Conservation (phyloP, 2,113 vertebrate genomes). For the Trogon melanurus region DNA sequence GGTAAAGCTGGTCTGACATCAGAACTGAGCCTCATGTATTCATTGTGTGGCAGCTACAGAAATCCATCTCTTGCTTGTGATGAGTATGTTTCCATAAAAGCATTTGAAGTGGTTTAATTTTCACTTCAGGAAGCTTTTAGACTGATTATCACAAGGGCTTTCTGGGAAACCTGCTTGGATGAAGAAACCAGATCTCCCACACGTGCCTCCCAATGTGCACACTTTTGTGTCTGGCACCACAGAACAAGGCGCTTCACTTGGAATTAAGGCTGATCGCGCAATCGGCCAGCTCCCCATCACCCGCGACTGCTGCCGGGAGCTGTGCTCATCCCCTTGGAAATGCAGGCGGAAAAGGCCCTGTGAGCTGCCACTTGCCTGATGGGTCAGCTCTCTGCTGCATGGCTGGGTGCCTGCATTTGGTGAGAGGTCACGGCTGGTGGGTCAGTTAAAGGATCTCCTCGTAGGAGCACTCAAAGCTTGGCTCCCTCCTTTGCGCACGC, state of each 20-base stretch:
- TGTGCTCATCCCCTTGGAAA: background rate
- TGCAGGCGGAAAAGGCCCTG: rapidly evolving
- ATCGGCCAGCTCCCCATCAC: background rate
- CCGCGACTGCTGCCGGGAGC: background rate
- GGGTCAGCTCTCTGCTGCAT: background rate
- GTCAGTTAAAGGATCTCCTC: background rate
- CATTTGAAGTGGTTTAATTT: constrained; percentile 39
- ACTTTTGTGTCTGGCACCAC: background rate
- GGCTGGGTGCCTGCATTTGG: rapidly evolving
- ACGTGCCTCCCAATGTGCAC: background rate
- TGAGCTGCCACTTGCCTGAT: background rate
- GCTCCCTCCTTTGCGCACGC: background rate
- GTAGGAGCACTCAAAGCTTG: background rate
- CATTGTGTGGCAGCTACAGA: constrained; percentile 19
- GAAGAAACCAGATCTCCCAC: background rate
- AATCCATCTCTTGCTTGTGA: background rate
- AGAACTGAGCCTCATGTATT: background rate
- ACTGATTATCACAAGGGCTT: constrained; percentile 8
- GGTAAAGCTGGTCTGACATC: background rate
- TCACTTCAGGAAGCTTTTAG: constrained; percentile 36
- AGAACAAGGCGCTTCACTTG: background rate
- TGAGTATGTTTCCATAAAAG: background rate
- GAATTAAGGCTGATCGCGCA: rapidly evolving
- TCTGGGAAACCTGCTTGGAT: background rate
- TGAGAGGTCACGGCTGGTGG: background rate